phyloP scores from a whole-genome alignment of 2,113 vertebrate genomes.

The Larimichthys crocea region DNA sequence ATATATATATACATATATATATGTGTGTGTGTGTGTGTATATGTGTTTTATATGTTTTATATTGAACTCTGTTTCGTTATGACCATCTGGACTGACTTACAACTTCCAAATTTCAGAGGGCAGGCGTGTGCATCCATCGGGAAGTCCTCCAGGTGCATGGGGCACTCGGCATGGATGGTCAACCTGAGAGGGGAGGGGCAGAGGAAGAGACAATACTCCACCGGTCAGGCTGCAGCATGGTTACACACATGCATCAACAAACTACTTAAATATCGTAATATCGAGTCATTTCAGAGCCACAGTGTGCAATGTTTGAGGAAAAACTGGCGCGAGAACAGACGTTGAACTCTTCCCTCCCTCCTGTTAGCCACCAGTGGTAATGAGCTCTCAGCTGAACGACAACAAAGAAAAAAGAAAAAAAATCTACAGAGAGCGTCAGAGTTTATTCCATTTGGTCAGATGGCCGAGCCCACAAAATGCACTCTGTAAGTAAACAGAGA shows the following conservation, averaged over 20 bases:
- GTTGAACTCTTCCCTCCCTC: not conserved
- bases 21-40: no score
- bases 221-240: slow-evolving; percentile 19
- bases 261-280: not conserved
- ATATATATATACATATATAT: no score
- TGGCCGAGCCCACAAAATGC: slow-evolving; percentile 11
- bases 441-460: slow-evolving; percentile 45
- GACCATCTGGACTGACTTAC: slow-evolving; percentile 85
- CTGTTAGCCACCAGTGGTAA: slow-evolving; percentile 7
- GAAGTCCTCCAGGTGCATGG: slow-evolving; percentile 99
- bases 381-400: slow-evolving; percentile 34
- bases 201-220: slow-evolving; percentile 19
- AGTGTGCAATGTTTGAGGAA: not conserved
- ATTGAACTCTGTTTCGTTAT: slow-evolving; percentile 12
- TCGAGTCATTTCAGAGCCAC: not conserved
- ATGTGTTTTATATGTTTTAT: no score
- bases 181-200: slow-evolving; percentile 81
- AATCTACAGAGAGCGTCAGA: slow-evolving; percentile 12
- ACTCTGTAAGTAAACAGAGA: slow-evolving; percentile 25
- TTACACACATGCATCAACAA: not conserved
- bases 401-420: not conserved
- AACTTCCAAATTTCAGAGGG: slow-evolving; percentile 98
- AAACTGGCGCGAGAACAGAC: not conserved
- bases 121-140: slow-evolving; percentile 98
- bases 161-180: slow-evolving; percentile 98